Evolutionary conservation across 1,140 invertebrate genomes (phyloP).

Genomic region (Hyles euphorbiae): DNA sequence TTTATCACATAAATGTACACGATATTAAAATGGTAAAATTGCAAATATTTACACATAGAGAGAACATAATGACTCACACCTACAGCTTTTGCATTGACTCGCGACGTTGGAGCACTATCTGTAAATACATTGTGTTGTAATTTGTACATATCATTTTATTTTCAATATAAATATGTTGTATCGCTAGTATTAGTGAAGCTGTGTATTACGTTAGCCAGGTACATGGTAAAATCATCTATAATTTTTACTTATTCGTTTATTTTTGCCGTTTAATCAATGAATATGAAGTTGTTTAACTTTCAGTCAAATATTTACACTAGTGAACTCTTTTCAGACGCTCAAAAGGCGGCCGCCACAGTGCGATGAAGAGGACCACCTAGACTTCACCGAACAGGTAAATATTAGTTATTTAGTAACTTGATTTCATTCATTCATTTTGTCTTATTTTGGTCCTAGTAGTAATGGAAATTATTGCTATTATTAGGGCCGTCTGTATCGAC

Average conservation of each 20-base stretch:
- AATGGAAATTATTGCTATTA: too few species aligned
- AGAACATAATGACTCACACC: conserved; percentile 8
- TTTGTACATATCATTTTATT: conserved; percentile 6
- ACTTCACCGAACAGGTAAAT: conserved; percentile 52
- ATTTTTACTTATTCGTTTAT: too few species aligned
- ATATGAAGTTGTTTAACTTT: too few species aligned
- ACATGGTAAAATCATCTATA: too few species aligned
- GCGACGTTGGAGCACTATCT: conserved; percentile 8
- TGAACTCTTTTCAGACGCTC: conserved; percentile 39
- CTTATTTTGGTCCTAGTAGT: too few species aligned
- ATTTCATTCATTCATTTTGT: too few species aligned
- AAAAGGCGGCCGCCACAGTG: conserved; percentile 55
- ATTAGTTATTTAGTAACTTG: too few species aligned
- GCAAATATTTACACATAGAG: conserved; percentile 2
- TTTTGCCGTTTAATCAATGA: too few species aligned
- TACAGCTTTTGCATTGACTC: conserved; percentile 7
- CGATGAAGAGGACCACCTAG: conserved; percentile 57
- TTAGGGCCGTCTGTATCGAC: too few species aligned
- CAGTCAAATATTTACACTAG: background rate
- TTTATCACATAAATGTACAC: background rate
- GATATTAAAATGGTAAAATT: background rate
- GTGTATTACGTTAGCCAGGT: too few species aligned
- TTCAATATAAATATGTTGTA: background rate
- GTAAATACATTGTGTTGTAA: conserved; percentile 2
- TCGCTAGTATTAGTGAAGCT: too few species aligned